phyloP scores from a whole-genome alignment of 2,888 invertebrate species.

The Cephonodes hylas region DNA sequence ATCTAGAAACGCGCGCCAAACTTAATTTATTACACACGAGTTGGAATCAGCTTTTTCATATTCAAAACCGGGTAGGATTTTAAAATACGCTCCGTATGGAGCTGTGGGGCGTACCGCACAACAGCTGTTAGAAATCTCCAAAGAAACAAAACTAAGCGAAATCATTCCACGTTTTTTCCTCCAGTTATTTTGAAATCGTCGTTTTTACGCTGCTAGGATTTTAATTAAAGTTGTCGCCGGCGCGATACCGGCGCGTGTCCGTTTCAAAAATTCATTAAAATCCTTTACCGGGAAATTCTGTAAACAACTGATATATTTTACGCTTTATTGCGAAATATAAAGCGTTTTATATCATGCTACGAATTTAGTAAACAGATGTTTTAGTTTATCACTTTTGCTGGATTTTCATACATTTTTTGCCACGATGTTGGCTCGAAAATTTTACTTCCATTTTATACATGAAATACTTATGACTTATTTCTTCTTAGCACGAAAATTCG shows the following conservation, averaged over 20 bases:
- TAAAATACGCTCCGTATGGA: slow-evolving; percentile 13
- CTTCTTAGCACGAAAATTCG: too few relatives aligned
- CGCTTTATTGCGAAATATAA: slow-evolving; percentile 24
- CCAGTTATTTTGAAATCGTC: slow-evolving; percentile 56
- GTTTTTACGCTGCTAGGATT: slow-evolving; percentile 55
- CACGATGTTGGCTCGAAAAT: too few relatives aligned
- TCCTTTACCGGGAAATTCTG: slow-evolving; percentile 47
- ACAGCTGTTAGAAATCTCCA: slow-evolving; percentile 33
- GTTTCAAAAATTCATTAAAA: slow-evolving; percentile 66
- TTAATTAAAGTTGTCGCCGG: slow-evolving; percentile 66
- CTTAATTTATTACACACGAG: not conserved
- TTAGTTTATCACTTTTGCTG: not conserved
- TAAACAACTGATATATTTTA: slow-evolving; percentile 47
- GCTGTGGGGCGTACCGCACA: slow-evolving; percentile 14
- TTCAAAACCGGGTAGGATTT: not conserved
- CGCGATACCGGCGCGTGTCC: slow-evolving; percentile 43
- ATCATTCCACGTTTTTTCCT: slow-evolving; percentile 41
- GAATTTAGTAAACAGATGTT: slow-evolving; percentile 14
- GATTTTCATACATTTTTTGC: too few relatives aligned
- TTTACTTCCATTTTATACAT: too few relatives aligned
- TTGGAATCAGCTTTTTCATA: not conserved
- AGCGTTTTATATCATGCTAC: slow-evolving; percentile 19
- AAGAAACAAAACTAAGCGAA: slow-evolving; percentile 46
- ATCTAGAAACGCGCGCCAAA: not conserved
- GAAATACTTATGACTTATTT: too few relatives aligned